Conservation (phyloP, 2,797 vertebrate genomes). For the Rhynchonycteris naso region DNA sequence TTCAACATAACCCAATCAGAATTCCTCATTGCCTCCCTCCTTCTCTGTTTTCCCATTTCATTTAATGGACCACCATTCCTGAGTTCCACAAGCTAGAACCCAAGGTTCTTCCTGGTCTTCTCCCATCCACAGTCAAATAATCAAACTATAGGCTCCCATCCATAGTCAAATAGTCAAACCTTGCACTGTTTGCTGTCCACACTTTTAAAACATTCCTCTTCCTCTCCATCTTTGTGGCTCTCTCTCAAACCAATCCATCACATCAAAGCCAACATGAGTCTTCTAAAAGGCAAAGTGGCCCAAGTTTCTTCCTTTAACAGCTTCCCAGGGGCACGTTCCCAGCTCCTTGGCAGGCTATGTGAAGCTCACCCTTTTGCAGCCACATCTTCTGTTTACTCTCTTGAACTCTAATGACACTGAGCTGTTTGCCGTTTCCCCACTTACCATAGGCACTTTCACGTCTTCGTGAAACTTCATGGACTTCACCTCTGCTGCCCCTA, state of each 20-base stretch:
- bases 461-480: not conserved
- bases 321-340: not conserved
- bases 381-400: not conserved
- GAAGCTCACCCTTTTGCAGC: not conserved
- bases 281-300: not conserved
- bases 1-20: not conserved
- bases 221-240: not conserved
- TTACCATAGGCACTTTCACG: not conserved
- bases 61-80: not conserved
- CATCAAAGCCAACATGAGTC: not conserved
- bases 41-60: not conserved
- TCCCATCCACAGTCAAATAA: not conserved
- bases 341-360: not conserved
- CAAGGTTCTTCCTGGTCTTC: not conserved
- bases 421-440: not conserved
- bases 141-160: not conserved
- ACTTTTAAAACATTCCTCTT: not conserved
- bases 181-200: not conserved
- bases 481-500: not conserved
- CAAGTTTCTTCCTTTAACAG: not conserved
- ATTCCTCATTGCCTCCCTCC: not conserved
- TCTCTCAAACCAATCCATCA: not conserved
- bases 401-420: not conserved
- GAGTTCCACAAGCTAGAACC: not conserved
- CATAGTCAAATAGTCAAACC: not conserved